Percentiles rank a stretch among this genome's conserved stretches.
Evolutionary conservation across 2,888 invertebrate genomes (phyloP).

Genomic region (Drosophila setosimentum): DNA sequence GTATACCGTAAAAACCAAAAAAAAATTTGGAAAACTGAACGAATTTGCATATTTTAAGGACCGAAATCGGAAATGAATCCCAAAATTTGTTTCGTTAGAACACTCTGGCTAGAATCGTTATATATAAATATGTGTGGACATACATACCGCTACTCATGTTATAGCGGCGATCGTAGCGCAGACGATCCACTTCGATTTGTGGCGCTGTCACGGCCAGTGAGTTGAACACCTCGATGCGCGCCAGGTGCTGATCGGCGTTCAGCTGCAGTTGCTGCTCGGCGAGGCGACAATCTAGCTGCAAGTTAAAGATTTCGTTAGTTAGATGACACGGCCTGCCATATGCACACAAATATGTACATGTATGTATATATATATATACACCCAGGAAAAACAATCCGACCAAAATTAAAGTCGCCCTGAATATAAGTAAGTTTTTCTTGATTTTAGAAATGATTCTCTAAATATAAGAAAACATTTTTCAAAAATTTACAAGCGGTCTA

Average conservation of each 20-base stretch:
- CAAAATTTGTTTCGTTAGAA: not conserved
- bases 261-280: conserved; percentile 80
- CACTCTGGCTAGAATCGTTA: not conserved
- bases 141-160: conserved; percentile 83
- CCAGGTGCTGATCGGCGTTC: conserved; percentile 83
- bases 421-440: not conserved
- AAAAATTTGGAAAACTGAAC: not conserved
- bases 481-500: not conserved
- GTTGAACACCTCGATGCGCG: conserved; percentile 90
- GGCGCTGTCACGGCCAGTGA: conserved; percentile 92
- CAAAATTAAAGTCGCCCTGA: not conserved
- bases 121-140: not conserved
- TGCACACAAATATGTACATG: not conserved
- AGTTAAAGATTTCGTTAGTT: conserved; percentile 28
- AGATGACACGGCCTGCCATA: conserved; percentile 18
- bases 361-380: not conserved
- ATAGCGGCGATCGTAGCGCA: conserved; percentile 82
- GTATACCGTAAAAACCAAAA: not conserved
- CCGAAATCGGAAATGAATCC: not conserved
- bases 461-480: not conserved
- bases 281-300: conserved; percentile 85
- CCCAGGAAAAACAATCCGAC: not conserved
- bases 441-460: not conserved
- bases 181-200: conserved; percentile 89
- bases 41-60: not conserved